phyloP scores from a whole-genome alignment of 2,888 invertebrate species.

The Epirrhoe alternata region DNA sequence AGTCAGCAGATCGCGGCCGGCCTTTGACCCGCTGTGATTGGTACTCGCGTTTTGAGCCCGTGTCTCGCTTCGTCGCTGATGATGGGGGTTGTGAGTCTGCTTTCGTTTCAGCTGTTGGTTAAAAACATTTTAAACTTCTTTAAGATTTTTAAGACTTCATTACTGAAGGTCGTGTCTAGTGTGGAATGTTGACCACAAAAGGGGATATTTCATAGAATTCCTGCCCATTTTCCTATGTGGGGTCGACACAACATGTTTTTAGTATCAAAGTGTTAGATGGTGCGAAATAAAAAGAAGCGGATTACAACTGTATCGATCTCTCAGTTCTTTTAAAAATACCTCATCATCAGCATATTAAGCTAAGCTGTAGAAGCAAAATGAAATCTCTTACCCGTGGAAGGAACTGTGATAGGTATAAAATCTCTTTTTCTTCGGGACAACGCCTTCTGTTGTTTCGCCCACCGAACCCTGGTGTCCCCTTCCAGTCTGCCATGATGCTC shows the following conservation, averaged over 20 bases:
- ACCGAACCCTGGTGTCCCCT: constrained; percentile 90
- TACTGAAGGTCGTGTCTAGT: no score
- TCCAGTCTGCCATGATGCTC: constrained; percentile 89
- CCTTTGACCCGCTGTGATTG: constrained; percentile 92
- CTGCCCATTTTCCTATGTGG: no score
- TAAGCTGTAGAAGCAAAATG: no score
- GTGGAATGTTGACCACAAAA: no score
- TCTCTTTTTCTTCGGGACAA: constrained; percentile 93
- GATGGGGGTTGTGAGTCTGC: constrained; percentile 62
- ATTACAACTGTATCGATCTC: no score
- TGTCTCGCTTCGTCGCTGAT: constrained; percentile 69
- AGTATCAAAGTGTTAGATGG: no score
- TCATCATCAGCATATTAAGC: no score
- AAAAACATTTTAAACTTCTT: not conserved
- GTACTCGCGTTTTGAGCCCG: constrained; percentile 74
- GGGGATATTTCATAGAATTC: no score
- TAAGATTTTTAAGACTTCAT: no score
- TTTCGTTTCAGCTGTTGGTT: constrained; percentile 60
- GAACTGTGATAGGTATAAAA: constrained; percentile 66
- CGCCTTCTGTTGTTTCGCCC: constrained; percentile 93
- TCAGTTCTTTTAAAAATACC: no score
- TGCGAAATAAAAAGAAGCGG: no score
- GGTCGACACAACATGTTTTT: no score
- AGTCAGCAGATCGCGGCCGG: constrained; percentile 72
- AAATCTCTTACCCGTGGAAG: constrained; percentile 63